These are phyloP conservation scores for Lepisosteus oculatus DNA, from an alignment of 2,113 vertebrate species.

Conservation along the genomic window DNA sequence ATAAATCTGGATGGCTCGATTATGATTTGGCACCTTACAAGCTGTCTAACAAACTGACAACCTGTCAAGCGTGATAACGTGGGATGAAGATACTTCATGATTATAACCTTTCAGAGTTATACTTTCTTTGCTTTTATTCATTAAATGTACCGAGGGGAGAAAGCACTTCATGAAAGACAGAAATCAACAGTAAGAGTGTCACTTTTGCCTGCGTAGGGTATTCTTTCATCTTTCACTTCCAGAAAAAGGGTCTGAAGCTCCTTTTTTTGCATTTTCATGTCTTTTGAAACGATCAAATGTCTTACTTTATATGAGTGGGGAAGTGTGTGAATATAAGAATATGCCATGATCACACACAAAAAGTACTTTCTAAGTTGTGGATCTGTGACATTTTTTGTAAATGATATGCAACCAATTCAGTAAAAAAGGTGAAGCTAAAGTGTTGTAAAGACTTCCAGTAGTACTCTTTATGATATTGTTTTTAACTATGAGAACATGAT, in stretches of 20 bases:
- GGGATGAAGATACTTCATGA: neutral
- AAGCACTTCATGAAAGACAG: neutral
- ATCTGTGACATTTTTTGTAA: conserved; percentile 7
- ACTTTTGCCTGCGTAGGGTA: conserved; percentile 3
- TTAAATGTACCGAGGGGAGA: neutral
- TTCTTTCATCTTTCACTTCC: conserved; percentile 3
- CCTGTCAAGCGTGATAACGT: neutral
- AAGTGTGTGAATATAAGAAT: conserved; percentile 14
- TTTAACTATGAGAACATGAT: neutral
- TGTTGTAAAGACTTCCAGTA: conserved; percentile 12
- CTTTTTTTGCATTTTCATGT: conserved; percentile 1
- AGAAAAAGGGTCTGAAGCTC: neutral
- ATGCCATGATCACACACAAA: neutral
- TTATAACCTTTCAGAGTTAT: conserved; percentile 3
- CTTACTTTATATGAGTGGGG: conserved; percentile 8
- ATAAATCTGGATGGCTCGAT: neutral
- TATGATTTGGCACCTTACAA: neutral
- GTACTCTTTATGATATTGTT: conserved; percentile 3
- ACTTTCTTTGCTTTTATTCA: neutral
- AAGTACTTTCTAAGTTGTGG: conserved; percentile 9
- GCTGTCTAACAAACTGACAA: conserved; percentile 1
- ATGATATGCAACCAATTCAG: neutral
- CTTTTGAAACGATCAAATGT: neutral
- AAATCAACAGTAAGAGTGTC: conserved; percentile 9
- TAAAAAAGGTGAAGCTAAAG: conserved; percentile 11